Conservation (phyloP, 2,888 invertebrate species). For the Apamea sordens region DNA sequence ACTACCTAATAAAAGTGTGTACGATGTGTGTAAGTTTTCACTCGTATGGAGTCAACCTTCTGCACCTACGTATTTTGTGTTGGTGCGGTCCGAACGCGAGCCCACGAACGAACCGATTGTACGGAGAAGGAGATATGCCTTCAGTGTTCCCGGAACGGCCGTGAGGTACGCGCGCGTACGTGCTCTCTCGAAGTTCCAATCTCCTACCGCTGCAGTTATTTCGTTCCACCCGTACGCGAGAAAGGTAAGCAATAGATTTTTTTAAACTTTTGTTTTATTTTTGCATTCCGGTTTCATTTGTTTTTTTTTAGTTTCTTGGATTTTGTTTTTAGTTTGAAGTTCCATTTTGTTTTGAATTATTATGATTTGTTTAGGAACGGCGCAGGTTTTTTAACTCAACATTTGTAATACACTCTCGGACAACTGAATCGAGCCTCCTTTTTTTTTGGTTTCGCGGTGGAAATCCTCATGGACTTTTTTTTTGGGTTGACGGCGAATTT, state of each 20-base stretch:
- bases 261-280: background rate
- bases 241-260: slow-evolving; percentile 42
- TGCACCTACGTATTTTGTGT: background rate
- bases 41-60: slow-evolving; percentile 12
- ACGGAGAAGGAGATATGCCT: background rate
- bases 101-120: slow-evolving; percentile 10
- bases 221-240: slow-evolving; percentile 12
- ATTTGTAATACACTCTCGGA: background rate
- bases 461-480: too few relatives aligned
- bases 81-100: background rate
- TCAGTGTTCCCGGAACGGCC: slow-evolving; percentile 35
- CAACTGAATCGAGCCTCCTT: background rate
- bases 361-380: background rate
- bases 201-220: slow-evolving; percentile 20
- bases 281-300: background rate
- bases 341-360: slow-evolving; percentile 9
- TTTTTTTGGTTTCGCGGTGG: too few relatives aligned
- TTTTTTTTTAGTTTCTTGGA: background rate
- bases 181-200: slow-evolving; percentile 24
- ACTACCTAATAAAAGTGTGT: background rate
- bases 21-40: background rate
- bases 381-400: background rate
- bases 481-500: background rate
- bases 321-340: background rate
- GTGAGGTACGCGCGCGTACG: slow-evolving; percentile 27